phyloP scores from a whole-genome alignment of 53 echinoderm and acorn worm species.

The Paelopatides confundens region DNA sequence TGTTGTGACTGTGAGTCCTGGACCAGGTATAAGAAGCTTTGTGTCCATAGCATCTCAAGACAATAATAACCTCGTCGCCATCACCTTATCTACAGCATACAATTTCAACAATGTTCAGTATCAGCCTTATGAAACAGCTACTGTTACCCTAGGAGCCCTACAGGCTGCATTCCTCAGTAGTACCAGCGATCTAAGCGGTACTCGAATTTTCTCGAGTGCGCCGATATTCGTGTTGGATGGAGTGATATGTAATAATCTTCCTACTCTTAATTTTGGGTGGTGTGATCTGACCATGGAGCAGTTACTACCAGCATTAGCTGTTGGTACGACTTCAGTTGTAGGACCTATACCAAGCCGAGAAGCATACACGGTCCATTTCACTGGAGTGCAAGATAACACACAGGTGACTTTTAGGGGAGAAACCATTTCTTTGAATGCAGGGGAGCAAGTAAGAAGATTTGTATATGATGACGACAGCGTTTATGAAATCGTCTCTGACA shows the following conservation, averaged over 20 bases:
- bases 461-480: background rate
- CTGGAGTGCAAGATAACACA: constrained; percentile 1
- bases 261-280: background rate
- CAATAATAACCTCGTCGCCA: background rate
- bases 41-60: constrained; percentile 11
- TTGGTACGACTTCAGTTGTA: constrained; percentile 6
- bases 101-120: background rate
- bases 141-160: background rate
- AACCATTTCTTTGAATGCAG: constrained; percentile 7
- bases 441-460: constrained; percentile 7
- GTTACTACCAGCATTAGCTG: background rate
- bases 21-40: constrained; percentile 6
- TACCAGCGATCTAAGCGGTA: background rate
- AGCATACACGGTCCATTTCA: constrained; percentile 14
- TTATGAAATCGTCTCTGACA: constrained; percentile 22
- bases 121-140: constrained; percentile 10
- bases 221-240: constrained; percentile 36
- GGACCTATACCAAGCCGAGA: constrained; percentile 18
- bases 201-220: background rate
- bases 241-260: constrained; percentile 25
- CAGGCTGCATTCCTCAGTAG: constrained; percentile 5
- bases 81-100: constrained; percentile 14
- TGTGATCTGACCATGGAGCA: constrained; percentile 50
- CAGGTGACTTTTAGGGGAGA: background rate
- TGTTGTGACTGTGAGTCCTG: background rate